phyloP scores from a whole-genome alignment of 2,888 invertebrate species.

The Cerastis leucographa region DNA sequence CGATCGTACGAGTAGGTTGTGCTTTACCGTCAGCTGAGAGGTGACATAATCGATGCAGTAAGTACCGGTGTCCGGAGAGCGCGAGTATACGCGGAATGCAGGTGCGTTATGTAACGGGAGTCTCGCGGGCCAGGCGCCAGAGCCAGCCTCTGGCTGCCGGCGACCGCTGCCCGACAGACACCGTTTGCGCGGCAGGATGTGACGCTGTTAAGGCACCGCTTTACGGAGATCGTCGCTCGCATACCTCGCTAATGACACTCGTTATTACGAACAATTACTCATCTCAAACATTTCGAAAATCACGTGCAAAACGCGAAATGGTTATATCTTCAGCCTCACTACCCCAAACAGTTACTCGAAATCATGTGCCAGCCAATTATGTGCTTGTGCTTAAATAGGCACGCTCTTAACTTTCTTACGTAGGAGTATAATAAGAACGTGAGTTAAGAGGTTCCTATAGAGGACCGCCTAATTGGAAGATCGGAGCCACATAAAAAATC shows the following conservation, averaged over 20 bases:
- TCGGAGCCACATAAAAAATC: constrained; percentile 75
- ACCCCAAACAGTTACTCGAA: constrained; percentile 30
- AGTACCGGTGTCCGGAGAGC: constrained; percentile 85
- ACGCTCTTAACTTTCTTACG: constrained; percentile 32
- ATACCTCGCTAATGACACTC: constrained; percentile 66
- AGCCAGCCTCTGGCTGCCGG: constrained; percentile 26
- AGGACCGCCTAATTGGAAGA: constrained; percentile 79
- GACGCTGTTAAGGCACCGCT: constrained; percentile 59
- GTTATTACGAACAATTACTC: constrained; percentile 60
- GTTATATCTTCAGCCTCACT: constrained; percentile 28
- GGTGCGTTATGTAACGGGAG: constrained; percentile 74
- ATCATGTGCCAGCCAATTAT: constrained; percentile 51
- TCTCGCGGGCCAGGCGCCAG: constrained; percentile 28
- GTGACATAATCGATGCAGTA: constrained; percentile 90
- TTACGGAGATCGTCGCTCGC: constrained; percentile 67
- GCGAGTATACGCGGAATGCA: constrained; percentile 80
- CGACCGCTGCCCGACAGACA: constrained; percentile 38
- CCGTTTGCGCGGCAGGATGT: constrained; percentile 65
- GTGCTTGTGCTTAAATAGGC: constrained; percentile 41
- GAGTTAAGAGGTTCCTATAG: constrained; percentile 73
- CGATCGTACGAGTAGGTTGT: constrained; percentile 72
- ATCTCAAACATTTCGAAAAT: constrained; percentile 51
- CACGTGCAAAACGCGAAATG: constrained; percentile 47
- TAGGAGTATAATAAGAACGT: constrained; percentile 63
- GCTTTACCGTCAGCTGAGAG: constrained; percentile 86